Evolutionary conservation across 2,888 invertebrate genomes (phyloP).

Genomic region (Diarsia rubi): DNA sequence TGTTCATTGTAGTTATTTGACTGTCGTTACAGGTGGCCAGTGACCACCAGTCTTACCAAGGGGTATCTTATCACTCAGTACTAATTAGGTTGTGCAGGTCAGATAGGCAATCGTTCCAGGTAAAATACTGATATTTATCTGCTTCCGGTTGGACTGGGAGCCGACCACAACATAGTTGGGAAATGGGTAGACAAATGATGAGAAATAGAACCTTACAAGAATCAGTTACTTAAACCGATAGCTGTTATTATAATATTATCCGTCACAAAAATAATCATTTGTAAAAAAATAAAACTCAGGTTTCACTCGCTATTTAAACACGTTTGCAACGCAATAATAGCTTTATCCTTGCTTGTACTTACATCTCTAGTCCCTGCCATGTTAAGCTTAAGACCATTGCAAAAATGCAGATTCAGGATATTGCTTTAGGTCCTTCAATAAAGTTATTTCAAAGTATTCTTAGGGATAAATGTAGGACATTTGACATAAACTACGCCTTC

Average conservation of each 20-base stretch:
- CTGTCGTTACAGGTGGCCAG: too few species aligned
- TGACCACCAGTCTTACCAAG: too few species aligned
- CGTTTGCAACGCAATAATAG: not conserved
- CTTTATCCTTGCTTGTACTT: not conserved
- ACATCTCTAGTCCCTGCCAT: not conserved
- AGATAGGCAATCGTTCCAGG: too few species aligned
- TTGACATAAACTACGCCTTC: too few species aligned
- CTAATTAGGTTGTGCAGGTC: too few species aligned
- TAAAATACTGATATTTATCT: too few species aligned
- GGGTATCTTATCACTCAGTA: too few species aligned
- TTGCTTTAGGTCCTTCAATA: not conserved
- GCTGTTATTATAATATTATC: not conserved
- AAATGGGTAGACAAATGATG: too few species aligned
- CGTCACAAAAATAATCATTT: not conserved
- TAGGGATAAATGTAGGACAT: not conserved
- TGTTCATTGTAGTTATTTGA: too few species aligned
- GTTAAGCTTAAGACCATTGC: not conserved
- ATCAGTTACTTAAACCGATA: not conserved
- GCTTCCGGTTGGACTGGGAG: too few species aligned
- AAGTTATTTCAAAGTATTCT: not conserved
- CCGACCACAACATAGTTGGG: too few species aligned
- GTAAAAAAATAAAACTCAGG: not conserved
- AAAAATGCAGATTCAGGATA: not conserved
- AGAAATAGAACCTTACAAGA: constrained; percentile 1
- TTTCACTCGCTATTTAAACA: not conserved